Evolutionary conservation across 2,113 vertebrate genomes (phyloP), one percentile per base, ranked within the genome.

Genomic region (Casuarius casuarius): DNA sequence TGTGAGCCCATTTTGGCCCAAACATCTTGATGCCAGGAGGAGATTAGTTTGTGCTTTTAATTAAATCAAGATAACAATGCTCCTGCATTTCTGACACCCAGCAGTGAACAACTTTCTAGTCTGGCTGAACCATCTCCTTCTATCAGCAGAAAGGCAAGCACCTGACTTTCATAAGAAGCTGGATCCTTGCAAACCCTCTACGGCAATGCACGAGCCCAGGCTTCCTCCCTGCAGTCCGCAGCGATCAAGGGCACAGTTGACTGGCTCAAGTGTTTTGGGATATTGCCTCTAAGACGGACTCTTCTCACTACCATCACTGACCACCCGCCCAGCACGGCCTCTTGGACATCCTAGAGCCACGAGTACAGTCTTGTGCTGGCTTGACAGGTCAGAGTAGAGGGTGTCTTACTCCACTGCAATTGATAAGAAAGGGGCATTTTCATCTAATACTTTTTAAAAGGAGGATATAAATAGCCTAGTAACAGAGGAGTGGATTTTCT

Each of bases 31-130:
- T 97, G 88, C 58, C 78, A 97, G 46, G 31, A 83, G 71, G 61
- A 98, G 97, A 98, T 97, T 96, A 96, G 93, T 82, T 63, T 66
- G 73, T 67, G 78, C 70, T 20, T 85, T 83, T 86, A 84, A 94
- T 82, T 88, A 95, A 94, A 75, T 88, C 82, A 90, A 93, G 92
- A 80, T 68, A 91, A 94, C 56, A 93, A 23, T 6, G 49, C 33
- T 58, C 85, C 42, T 15, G 16, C 22, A 46, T 44, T 84, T 94
- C 66, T 85, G 40, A 84, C 87, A 90, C 17, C 17, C 38, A 72
- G 26, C 71, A 68, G 48, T 48, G 63, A 87, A 33, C 33, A 18
- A n/a, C 31, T 13, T 68, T 73, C 62, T 92, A 65, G 63, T 61
- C 58, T 20, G 35, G 56, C 35, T 87, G 86, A 92, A 87, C 22